phyloP scores from a whole-genome alignment of 1,140 invertebrate species.

The Apis laboriosa region DNA sequence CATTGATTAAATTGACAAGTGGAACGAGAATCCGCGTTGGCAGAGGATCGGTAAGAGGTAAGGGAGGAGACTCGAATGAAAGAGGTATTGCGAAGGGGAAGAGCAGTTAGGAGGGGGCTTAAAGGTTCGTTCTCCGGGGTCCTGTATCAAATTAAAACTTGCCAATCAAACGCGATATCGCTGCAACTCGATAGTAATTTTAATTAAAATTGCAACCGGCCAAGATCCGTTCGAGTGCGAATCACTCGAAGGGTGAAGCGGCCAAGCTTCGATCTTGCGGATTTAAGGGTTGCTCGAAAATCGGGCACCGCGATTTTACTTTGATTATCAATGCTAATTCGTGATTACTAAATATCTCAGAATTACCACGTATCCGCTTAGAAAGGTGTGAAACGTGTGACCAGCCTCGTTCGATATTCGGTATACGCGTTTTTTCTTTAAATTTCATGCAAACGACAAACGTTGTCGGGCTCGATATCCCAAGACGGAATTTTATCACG shows the following conservation, averaged over 20 bases:
- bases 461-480: conserved; percentile 37
- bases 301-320: background rate
- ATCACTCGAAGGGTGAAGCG: conserved; percentile 2
- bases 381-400: too few species aligned
- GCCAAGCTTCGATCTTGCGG: conserved; percentile 13
- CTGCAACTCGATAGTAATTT: conserved; percentile 66
- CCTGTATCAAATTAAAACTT: conserved; percentile 67
- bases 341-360: too few species aligned
- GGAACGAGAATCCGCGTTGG: conserved; percentile 51
- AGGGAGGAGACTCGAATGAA: conserved; percentile 34
- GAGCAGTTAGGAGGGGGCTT: conserved; percentile 43
- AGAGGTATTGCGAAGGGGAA: conserved; percentile 19
- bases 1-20: conserved; percentile 76
- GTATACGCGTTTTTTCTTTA: conserved; percentile 32
- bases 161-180: conserved; percentile 68
- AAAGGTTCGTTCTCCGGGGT: conserved; percentile 52
- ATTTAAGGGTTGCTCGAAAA: background rate
- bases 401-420: conserved; percentile 16
- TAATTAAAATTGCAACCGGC: conserved; percentile 68
- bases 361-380: too few species aligned
- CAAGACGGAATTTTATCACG: conserved; percentile 67
- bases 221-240: conserved; percentile 56
- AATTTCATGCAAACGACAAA: conserved; percentile 62
- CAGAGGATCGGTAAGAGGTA: conserved; percentile 47
- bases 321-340: background rate